Evolutionary conservation across 2,888 invertebrate species (phyloP).

Genomic region (Trypoxylon attenuatum): DNA sequence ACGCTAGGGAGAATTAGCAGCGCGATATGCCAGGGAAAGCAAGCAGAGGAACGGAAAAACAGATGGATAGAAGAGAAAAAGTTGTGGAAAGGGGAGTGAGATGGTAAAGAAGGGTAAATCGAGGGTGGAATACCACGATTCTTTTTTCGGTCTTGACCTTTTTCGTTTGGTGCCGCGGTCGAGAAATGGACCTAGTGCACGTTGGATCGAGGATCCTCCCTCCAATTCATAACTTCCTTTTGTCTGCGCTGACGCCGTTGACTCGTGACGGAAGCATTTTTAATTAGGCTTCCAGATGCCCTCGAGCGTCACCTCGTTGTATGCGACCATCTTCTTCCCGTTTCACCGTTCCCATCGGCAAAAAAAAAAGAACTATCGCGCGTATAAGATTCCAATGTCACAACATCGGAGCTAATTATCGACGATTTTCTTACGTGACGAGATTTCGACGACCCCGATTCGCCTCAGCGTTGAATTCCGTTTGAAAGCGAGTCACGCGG

Average conservation of each 20-base stretch:
- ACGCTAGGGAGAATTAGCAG: not conserved
- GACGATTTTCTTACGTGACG: too few species aligned
- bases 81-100: too few species aligned
- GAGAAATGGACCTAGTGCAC: not conserved
- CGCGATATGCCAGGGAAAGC: not conserved
- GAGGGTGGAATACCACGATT: not conserved
- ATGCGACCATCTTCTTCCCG: not conserved
- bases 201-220: conserved; percentile 35
- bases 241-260: conserved; percentile 31
- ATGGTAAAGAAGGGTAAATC: not conserved
- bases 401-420: not conserved
- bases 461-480: too few species aligned
- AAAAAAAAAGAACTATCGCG: too few species aligned
- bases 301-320: conserved; percentile 16
- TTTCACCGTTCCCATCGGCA: too few species aligned
- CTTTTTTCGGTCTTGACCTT: not conserved
- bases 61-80: not conserved
- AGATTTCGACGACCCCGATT: too few species aligned
- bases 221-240: conserved; percentile 51
- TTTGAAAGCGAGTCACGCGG: too few species aligned
- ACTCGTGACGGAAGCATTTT: conserved; percentile 51
- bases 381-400: not conserved
- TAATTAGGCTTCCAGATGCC: conserved; percentile 51
- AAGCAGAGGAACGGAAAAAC: not conserved
- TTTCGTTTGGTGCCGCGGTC: not conserved